These are phyloP conservation scores for Hyles euphorbiae DNA, from an alignment of 1,140 invertebrate species.

Conservation along the genomic window DNA sequence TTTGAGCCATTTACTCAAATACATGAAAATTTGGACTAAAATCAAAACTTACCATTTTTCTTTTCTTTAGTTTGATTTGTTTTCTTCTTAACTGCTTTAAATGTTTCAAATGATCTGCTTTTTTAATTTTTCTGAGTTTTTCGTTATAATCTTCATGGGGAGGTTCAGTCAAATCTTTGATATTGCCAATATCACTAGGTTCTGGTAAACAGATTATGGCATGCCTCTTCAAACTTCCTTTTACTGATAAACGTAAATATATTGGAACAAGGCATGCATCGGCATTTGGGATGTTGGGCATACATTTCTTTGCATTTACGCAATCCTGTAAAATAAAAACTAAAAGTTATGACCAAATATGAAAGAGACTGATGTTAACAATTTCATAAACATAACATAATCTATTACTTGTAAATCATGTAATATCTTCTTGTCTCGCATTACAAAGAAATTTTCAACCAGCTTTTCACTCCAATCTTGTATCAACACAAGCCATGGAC, in stretches of 20 bases:
- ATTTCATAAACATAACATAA: not conserved
- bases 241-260: constrained; percentile 41
- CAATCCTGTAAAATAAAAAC: constrained; percentile 32
- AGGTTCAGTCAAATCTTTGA: constrained; percentile 74
- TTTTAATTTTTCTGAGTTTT: constrained; percentile 74
- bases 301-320: constrained; percentile 26
- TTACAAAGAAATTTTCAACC: constrained; percentile 71
- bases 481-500: constrained; percentile 82
- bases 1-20: too few relatives aligned
- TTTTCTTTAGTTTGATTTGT: constrained; percentile 74
- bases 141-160: constrained; percentile 77
- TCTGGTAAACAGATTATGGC: constrained; percentile 81
- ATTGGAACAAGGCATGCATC: constrained; percentile 47
- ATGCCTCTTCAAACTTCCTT: constrained; percentile 62
- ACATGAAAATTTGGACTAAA: not conserved
- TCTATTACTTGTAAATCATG: constrained; percentile 49
- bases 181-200: constrained; percentile 68
- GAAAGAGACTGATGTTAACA: not conserved
- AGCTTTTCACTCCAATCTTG: constrained; percentile 79
- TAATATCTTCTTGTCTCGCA: constrained; percentile 75
- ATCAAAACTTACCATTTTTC: constrained; percentile 33
- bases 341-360: not conserved
- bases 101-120: constrained; percentile 75
- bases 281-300: constrained; percentile 34
- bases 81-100: constrained; percentile 78